Conservation (phyloP, 2,797 vertebrate species). For the Chelon labrosus region DNA sequence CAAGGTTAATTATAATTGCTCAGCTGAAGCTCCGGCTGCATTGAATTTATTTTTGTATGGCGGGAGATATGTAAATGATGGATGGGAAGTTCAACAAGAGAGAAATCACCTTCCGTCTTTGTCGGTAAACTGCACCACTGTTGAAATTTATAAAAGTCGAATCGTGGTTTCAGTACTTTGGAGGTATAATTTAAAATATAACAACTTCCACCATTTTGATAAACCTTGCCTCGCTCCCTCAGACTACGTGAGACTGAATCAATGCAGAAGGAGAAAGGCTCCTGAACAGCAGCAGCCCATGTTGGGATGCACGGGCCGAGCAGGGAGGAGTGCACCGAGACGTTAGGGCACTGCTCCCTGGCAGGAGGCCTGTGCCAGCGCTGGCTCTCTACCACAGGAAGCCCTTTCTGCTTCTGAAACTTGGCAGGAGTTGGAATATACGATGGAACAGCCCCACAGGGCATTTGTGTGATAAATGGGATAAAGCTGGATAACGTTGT, state of each 20-base stretch:
- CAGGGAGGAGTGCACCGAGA: conserved; percentile 50
- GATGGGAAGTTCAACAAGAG: not conserved
- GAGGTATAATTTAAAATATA: not conserved
- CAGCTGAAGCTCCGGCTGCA: conserved; percentile 5
- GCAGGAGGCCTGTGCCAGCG: conserved; percentile 61
- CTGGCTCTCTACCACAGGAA: conserved; percentile 69
- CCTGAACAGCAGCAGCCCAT: conserved; percentile 55
- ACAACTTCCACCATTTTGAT: conserved; percentile 3
- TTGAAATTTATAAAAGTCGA: too few relatives aligned
- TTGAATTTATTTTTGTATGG: not conserved
- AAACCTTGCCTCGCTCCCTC: not conserved
- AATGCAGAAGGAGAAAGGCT: conserved; percentile 36
- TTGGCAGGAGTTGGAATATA: conserved; percentile 70
- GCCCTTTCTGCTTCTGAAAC: conserved; percentile 62
- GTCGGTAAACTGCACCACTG: too few relatives aligned
- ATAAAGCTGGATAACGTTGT: conserved; percentile 68
- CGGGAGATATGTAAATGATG: not conserved
- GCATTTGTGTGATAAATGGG: conserved; percentile 70
- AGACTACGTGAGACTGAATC: conserved; percentile 22
- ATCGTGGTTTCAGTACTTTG: not conserved
- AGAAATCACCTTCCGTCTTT: not conserved
- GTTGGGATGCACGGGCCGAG: conserved; percentile 59
- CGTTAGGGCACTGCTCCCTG: conserved; percentile 58
- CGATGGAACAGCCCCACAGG: conserved; percentile 67
- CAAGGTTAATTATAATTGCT: conserved; percentile 43